phyloP scores from a whole-genome alignment of 2,797 vertebrate species.

The Toxotes lorentzi region DNA sequence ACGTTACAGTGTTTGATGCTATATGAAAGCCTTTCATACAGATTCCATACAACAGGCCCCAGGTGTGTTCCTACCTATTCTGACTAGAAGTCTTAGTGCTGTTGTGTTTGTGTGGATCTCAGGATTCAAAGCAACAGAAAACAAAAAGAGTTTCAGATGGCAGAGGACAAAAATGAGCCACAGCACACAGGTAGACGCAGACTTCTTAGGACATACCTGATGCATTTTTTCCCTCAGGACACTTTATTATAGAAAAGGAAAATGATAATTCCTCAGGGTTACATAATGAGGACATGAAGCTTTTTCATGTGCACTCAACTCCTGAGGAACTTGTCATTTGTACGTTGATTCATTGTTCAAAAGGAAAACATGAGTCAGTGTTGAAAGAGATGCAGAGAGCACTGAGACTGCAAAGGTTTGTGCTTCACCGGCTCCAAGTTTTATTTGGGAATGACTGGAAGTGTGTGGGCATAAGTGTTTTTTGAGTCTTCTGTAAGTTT shows the following conservation, averaged over 20 bases:
- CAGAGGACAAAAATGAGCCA: too few relatives aligned
- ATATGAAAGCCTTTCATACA: too few relatives aligned
- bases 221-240: background rate
- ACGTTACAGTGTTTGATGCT: too few relatives aligned
- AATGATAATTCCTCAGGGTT: background rate
- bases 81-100: too few relatives aligned
- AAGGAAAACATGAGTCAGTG: background rate
- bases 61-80: too few relatives aligned
- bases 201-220: background rate
- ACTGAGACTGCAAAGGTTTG: background rate
- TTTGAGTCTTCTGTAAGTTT: background rate
- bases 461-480: background rate
- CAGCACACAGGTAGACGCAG: too few relatives aligned
- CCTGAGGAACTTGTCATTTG: conserved; percentile 5
- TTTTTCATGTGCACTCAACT: conserved; percentile 10
- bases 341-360: background rate
- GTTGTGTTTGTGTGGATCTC: too few relatives aligned
- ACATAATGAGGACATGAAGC: conserved; percentile 6
- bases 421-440: background rate
- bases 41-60: too few relatives aligned
- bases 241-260: background rate
- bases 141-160: too few relatives aligned
- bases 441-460: background rate
- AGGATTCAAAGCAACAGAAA: too few relatives aligned
- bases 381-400: background rate